These are phyloP conservation scores for Odocoileus virginianus DNA, from an alignment of 2,113 vertebrate genomes.

Conservation along the genomic window DNA sequence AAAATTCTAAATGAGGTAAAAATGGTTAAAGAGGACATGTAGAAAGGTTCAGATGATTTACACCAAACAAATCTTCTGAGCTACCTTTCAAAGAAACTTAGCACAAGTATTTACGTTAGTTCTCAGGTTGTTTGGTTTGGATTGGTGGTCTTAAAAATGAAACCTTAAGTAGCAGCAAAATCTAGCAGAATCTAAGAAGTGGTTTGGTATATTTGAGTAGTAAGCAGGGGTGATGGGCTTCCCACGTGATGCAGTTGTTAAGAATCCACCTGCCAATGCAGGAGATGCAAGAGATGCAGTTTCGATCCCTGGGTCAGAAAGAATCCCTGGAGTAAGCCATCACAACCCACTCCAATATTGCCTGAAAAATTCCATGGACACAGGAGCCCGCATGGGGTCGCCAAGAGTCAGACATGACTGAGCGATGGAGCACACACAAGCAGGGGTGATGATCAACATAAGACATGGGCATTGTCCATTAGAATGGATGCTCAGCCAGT, in stretches of 20 bases:
- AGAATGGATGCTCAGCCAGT: background rate
- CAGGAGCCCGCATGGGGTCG: background rate
- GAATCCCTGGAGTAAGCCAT: background rate
- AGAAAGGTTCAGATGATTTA: background rate
- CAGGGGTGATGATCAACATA: background rate
- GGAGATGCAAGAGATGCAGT: background rate
- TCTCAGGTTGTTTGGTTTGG: background rate
- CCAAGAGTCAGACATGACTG: background rate
- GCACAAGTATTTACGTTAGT: background rate
- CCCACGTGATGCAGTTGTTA: background rate
- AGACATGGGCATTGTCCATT: background rate
- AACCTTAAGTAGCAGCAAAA: background rate
- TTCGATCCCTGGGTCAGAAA: background rate
- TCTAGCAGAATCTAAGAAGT: background rate
- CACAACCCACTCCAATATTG: background rate
- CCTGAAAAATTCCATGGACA: background rate
- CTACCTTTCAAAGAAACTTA: background rate
- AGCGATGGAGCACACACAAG: accelerated
- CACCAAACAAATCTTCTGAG: background rate
- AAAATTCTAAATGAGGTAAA: background rate
- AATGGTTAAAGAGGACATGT: background rate
- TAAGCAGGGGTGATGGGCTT: background rate
- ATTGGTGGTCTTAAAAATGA: background rate
- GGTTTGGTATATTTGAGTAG: background rate
- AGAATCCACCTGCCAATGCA: background rate